Evolutionary conservation across 2,113 vertebrate genomes (phyloP), one percentile per base, ranked within the genome.

Genomic region (Hirundichthys speculiger): DNA sequence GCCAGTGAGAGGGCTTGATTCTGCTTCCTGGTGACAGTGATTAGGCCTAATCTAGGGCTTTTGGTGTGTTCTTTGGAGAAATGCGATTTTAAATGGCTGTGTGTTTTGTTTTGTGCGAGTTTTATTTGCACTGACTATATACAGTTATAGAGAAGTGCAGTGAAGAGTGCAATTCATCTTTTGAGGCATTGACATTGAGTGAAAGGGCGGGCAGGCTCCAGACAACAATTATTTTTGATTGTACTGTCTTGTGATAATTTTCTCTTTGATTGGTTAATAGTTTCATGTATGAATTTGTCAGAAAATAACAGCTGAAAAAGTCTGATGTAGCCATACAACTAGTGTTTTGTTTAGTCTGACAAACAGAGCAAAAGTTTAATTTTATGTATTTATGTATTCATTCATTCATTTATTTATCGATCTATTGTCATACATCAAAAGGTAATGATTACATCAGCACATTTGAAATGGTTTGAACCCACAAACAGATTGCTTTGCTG

Each of bases 11-110:
- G 89, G 87, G 75, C 84, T 86, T 69, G 84, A 88, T 86, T 80
- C 85, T 79, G 86, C 88, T 87, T 93, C 82, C 90, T 90, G 91
- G 79, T 91, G 90, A 93, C 90, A 90, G 89, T 89, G 91, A 93
- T 91, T 91, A 91, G 87, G 83, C 82, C 84, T 90, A 91, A 92
- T 92, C 88, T 90, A 75, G 83, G 83, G 88, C 67, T 87, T 86
- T 88, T 86, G 87, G 73, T 81, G 82, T 89, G 90, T 91, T 91
- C 85, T 80, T 70, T 79, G 81, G 86, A 91, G 87, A 89, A 89
- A 89, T 84, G 85, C 69, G 62, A 78, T 88, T 89, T 88, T 88
- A 81, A 89, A 90, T 77, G 83, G 68, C 68, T 69, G 69, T 25
- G 38, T 58, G 73, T 83, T 83, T 82, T 77, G 75, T 83, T 88